Evolutionary conservation across 2,888 invertebrate species (phyloP).

Genomic region (Torymus aiolomorphi): DNA sequence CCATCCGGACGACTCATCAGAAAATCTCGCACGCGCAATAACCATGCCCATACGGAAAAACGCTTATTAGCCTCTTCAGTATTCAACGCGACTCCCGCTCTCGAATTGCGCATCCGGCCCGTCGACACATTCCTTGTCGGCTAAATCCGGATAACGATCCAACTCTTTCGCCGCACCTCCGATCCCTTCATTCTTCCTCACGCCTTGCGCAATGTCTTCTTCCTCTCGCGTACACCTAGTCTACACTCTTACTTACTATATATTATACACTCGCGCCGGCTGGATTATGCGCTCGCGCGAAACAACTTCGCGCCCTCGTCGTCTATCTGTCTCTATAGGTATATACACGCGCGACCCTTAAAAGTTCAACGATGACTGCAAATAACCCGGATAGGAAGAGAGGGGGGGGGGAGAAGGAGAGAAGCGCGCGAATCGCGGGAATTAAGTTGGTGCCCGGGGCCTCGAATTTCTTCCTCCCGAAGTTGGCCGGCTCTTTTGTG

Average conservation of each 20-base stretch:
- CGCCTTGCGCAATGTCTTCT: too few species aligned
- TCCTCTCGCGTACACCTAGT: too few species aligned
- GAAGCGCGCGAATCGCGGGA: conserved; percentile 3
- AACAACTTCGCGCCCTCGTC: conserved; percentile 13
- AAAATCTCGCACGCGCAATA: too few species aligned
- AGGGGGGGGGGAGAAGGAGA: conserved; percentile 11
- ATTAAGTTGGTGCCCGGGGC: conserved; percentile 37
- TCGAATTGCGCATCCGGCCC: too few species aligned
- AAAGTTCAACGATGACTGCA: conserved; percentile 35
- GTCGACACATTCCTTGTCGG: too few species aligned
- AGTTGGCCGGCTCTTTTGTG: conserved; percentile 13
- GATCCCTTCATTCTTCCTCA: too few species aligned
- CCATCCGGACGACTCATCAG: too few species aligned
- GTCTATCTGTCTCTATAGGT: too few species aligned
- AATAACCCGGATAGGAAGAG: conserved; percentile 21
- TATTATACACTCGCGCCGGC: background rate
- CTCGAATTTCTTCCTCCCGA: conserved; percentile 13
- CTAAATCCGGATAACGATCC: too few species aligned
- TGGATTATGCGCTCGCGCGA: background rate
- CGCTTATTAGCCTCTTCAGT: background rate
- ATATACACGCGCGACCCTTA: conserved; percentile 2
- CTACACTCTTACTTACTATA: background rate
- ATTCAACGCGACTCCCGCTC: too few species aligned
- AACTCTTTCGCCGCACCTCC: too few species aligned
- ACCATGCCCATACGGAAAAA: background rate